Percentiles rank a stretch among this genome's conserved stretches.
Conservation (phyloP, 2,797 vertebrate genomes). For the Pseudochirops cupreus region DNA sequence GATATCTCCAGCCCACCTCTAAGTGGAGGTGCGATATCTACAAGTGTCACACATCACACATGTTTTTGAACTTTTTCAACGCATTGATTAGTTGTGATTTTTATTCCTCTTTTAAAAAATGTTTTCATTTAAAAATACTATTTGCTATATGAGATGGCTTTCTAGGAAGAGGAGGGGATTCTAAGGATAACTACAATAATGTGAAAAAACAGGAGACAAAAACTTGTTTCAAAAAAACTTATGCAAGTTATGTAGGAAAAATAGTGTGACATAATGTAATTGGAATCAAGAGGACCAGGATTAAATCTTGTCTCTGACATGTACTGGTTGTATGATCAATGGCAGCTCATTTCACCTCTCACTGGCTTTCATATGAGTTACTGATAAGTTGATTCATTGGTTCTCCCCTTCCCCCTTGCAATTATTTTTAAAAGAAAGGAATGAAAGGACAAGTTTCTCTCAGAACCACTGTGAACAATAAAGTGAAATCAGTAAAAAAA, state of each 20-base stretch:
- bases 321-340: neutral
- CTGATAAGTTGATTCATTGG: neutral
- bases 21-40: neutral
- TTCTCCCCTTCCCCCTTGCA: neutral
- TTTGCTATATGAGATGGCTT: neutral
- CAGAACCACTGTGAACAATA: conserved; percentile 3
- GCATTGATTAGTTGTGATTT: neutral
- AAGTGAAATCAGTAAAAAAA: neutral
- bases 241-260: neutral
- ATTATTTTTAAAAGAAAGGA: too few species aligned
- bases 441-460: too few species aligned
- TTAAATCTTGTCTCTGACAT: neutral
- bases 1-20: neutral
- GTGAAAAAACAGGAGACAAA: neutral
- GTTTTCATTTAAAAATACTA: neutral
- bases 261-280: neutral
- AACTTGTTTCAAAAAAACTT: neutral
- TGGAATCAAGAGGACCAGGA: neutral
- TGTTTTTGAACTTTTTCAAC: neutral
- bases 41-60: neutral
- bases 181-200: neutral
- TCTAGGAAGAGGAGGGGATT: neutral
- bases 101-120: neutral
- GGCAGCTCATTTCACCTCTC: neutral
- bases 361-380: neutral